These are phyloP conservation scores for Poicephalus meyeri DNA, from an alignment of 2,113 vertebrate genomes.

Conservation along the genomic window DNA sequence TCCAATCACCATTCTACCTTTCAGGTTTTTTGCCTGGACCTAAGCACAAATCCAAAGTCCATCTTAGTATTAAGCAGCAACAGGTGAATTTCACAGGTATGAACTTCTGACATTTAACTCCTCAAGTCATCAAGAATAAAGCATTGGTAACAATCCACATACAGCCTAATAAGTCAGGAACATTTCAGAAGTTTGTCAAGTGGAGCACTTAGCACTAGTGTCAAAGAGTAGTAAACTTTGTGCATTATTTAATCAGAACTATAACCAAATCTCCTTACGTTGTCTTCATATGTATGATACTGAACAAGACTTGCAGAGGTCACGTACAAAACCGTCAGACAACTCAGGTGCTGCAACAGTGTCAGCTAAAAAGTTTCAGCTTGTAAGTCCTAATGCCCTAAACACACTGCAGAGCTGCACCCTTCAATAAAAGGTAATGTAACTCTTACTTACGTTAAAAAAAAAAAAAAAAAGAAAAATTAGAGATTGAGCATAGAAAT, in stretches of 20 bases:
- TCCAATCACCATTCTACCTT: slow-evolving; percentile 89
- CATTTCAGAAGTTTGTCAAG: slow-evolving; percentile 25
- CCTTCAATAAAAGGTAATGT: background rate
- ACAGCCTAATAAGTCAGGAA: background rate
- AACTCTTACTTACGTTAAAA: background rate
- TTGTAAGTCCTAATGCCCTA: background rate
- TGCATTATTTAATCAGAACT: background rate
- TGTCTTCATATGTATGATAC: background rate
- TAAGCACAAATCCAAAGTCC: slow-evolving; percentile 69
- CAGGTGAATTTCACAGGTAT: background rate
- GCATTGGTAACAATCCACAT: background rate
- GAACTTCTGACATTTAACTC: background rate
- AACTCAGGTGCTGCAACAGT: background rate
- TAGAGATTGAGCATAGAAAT: background rate
- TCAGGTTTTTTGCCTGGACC: slow-evolving; percentile 92
- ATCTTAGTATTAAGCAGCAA: slow-evolving; percentile 30
- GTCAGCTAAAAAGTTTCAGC: background rate
- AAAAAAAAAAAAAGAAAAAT: background rate
- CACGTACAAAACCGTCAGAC: background rate
- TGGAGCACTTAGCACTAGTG: background rate
- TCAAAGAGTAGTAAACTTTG: background rate
- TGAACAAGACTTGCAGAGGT: background rate
- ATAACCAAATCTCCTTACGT: background rate
- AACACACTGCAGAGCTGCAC: background rate
- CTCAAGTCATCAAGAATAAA: background rate